Evolutionary conservation across 1,140 invertebrate genomes (phyloP), one percentile per base, ranked within the genome.

Genomic region (Ladona fulva): DNA sequence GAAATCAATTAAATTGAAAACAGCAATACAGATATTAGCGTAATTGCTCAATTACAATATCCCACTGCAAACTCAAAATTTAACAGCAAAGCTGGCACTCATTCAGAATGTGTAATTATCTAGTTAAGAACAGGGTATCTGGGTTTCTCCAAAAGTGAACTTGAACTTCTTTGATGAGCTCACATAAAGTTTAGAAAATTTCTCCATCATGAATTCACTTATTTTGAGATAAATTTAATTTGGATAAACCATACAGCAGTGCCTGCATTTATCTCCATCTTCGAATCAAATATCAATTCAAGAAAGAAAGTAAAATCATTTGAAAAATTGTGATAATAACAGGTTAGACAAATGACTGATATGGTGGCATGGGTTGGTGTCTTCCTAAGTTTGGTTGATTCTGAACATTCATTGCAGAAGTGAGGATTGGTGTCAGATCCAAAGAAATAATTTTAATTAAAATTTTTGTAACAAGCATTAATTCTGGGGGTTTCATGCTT

Each of bases 331-430:
- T 66, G 52, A 66, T 66, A 66, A 3, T 66, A 22, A 66, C 52
- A 6, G n/a, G 16, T 5, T 66, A 66, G 52, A 66, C n/a, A 22
- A 66, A 66, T 66, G 52, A 66, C 52, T 66, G 14, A 66, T 3
- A 66, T 66, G 52, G 52, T 66, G 52, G 52, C 52, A 66, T 66
- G 52, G 52, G 52, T 66, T 66, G 14, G 52, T 66, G 52, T 66
- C 52, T 66, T 66, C 52, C 52, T 66, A 66, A 66, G 52, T 66
- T 66, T 66, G 52, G 52, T 66, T 66, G 52, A 19, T 66, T 66
- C 14, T 66, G n/a, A 66, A 66, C 52, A 66, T 22, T 66, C 52
- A 66, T 3, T 66, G 52, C 12, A 66, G 52, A 66, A 66, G n/a
- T 66, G 52, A 19, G n/a, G 14, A 22, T 66, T 66, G 52, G 52